Conservation (phyloP, 2,888 invertebrate species). For the Caenorhabditis sp. region DNA sequence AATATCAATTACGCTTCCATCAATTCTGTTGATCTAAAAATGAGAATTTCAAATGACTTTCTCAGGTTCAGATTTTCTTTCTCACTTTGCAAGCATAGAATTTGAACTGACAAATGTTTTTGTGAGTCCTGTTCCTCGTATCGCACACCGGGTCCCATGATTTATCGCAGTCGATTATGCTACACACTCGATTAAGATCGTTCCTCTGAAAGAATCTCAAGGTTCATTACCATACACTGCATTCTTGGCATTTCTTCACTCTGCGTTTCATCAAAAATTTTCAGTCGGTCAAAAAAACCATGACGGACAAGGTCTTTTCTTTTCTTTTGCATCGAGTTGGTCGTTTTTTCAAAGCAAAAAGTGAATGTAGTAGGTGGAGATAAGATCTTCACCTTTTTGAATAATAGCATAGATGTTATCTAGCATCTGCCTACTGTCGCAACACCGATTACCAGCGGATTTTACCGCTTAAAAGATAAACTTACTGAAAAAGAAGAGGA, state of each 20-base stretch:
- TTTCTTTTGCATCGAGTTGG: conserved; percentile 24
- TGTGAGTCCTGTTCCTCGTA: conserved; percentile 74
- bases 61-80: neutral
- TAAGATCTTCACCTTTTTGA: conserved; percentile 48
- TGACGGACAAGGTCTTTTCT: conserved; percentile 31
- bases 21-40: conserved; percentile 63
- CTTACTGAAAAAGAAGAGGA: conserved; percentile 39
- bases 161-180: conserved; percentile 71
- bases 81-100: conserved; percentile 73
- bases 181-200: conserved; percentile 52
- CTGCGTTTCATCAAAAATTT: neutral
- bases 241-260: conserved; percentile 30
- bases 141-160: conserved; percentile 78
- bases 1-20: conserved; percentile 63
- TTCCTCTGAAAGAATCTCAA: conserved; percentile 50
- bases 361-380: conserved; percentile 48
- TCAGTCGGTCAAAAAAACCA: conserved; percentile 12
- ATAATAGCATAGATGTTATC: conserved; percentile 47
- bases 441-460: conserved; percentile 37
- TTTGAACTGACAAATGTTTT: conserved; percentile 76
- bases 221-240: conserved; percentile 12
- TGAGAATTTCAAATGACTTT: neutral
- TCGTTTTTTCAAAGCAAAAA: conserved; percentile 40
- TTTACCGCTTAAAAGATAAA: conserved; percentile 48
- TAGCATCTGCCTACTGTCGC: neutral